Conservation (phyloP, 2,113 vertebrate species). For the Sigmodon hispidus region DNA sequence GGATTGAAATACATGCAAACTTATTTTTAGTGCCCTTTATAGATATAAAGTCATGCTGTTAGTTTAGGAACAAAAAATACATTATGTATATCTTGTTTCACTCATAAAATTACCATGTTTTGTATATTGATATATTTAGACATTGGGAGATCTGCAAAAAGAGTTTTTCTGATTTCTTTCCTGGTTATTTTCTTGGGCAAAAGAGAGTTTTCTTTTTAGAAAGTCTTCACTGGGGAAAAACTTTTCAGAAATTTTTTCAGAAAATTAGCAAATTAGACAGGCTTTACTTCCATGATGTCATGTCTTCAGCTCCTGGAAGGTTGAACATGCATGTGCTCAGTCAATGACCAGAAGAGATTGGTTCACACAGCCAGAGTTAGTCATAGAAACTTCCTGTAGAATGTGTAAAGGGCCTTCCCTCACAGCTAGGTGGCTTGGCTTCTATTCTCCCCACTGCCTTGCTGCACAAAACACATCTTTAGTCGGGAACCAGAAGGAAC, state of each 20-base stretch:
- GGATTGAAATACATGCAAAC: constrained; percentile 71
- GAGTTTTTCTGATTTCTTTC: constrained; percentile 75
- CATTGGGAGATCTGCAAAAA: constrained; percentile 74
- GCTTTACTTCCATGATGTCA: constrained; percentile 19
- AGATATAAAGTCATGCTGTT: constrained; percentile 81
- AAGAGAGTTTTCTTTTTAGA: constrained; percentile 3
- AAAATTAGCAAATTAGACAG: constrained; percentile 53
- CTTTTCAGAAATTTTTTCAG: constrained; percentile 61
- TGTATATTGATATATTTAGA: constrained; percentile 82
- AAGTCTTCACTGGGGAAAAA: constrained; percentile 61
- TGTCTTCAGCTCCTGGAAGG: not conserved
- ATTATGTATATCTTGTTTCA: constrained; percentile 81
- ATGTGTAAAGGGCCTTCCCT: not conserved
- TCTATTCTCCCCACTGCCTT: not conserved
- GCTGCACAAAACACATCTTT: not conserved
- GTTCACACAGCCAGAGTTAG: not conserved
- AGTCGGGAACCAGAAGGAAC: not conserved
- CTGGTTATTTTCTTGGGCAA: constrained; percentile 68
- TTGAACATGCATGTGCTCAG: not conserved
- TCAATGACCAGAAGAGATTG: not conserved
- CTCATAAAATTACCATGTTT: constrained; percentile 82
- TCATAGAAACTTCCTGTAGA: not conserved
- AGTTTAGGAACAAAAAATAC: constrained; percentile 77
- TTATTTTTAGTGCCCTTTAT: constrained; percentile 83
- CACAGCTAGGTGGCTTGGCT: not conserved